These are phyloP conservation scores for Oryzias celebensis DNA, from an alignment of 2,113 vertebrate species.

Conservation along the genomic window DNA sequence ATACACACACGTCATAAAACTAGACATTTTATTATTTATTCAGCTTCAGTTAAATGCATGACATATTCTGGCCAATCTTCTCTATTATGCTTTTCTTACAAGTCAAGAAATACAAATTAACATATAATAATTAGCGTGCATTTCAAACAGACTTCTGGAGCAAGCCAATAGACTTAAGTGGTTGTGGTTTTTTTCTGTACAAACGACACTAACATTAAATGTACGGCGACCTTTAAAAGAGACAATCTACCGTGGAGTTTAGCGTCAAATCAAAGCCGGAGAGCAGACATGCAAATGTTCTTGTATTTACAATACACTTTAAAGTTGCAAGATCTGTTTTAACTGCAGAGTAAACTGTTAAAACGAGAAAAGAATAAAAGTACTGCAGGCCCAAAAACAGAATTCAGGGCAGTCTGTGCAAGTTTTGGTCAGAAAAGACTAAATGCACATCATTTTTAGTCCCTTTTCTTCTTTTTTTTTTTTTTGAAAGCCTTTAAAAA, in stretches of 20 bases:
- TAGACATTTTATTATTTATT: constrained; percentile 73
- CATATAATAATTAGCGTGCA: constrained; percentile 79
- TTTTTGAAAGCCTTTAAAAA: constrained; percentile 11
- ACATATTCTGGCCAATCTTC: constrained; percentile 83
- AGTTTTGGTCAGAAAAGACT: constrained; percentile 44
- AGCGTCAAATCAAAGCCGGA: constrained; percentile 5
- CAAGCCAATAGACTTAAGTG: constrained; percentile 59
- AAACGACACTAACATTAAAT: constrained; percentile 41
- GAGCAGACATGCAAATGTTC: constrained; percentile 14
- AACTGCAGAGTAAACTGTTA: constrained; percentile 19
- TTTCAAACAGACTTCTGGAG: constrained; percentile 77
- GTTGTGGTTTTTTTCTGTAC: constrained; percentile 61
- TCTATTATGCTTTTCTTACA: constrained; percentile 75
- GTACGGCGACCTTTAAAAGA: constrained; percentile 6
- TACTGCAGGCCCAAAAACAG: constrained; percentile 5
- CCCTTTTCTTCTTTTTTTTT: constrained; percentile 12
- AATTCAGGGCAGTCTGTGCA: constrained; percentile 11
- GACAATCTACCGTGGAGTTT: constrained; percentile 4
- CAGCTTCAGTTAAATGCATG: constrained; percentile 87
- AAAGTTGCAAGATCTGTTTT: constrained; percentile 17
- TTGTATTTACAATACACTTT: constrained; percentile 23
- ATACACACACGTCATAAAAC: constrained; percentile 32
- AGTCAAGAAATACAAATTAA: constrained; percentile 77
- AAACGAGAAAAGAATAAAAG: constrained; percentile 13
- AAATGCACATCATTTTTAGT: neutral